Evolutionary conservation across 2,797 vertebrate species (phyloP), one percentile per base, ranked within the genome.

Genomic region (Lepilemur ruficaudatus): DNA sequence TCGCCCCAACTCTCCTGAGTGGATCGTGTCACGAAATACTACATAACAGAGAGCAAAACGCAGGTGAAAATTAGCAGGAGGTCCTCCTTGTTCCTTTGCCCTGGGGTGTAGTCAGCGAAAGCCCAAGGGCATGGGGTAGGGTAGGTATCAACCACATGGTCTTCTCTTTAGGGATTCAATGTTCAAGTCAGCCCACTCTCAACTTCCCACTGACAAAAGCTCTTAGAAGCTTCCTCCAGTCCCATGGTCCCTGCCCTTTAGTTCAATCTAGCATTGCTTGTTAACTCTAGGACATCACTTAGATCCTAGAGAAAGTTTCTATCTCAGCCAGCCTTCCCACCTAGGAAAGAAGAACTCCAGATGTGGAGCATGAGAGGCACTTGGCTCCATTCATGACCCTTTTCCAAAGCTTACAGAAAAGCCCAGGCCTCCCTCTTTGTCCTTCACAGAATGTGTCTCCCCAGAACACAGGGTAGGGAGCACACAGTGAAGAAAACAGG

Each of bases 21-120:
- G 61, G 97, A 69, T 94, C 59, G 91, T 97, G 98, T 94, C 97
- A 97, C 94, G 94, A 97, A 91, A 91, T 93, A 93, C 96, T 97
- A 97, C 35, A 97, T 48, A 96, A 98, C 69, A 98, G 93, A 98
- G 85, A 98, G 97, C 95, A 97, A 89, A 97, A 92, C 2, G 92
- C 95, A 96, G 87, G 81, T 89, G 96, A 86, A 94, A 90, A 91
- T 98, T 92, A 97, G 90, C 69, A 72, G 76, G 72, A 75, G 73
- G 65, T 70, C 63, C 76, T 83, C 83, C 69, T 70, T 38, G 65
- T 76, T 50, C 61, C 83, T 95, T 57, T 50, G 67, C 46, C 76
- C 76, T 17, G 48, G 83, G 76, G 43, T 81, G 23, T 55, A n/a
- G 52, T 38, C 35, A 86, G n/a, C 88, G 86, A 80, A 46, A 86